phyloP scores from a whole-genome alignment of 2,888 invertebrate genomes.

The Seladonia tumulorum region DNA sequence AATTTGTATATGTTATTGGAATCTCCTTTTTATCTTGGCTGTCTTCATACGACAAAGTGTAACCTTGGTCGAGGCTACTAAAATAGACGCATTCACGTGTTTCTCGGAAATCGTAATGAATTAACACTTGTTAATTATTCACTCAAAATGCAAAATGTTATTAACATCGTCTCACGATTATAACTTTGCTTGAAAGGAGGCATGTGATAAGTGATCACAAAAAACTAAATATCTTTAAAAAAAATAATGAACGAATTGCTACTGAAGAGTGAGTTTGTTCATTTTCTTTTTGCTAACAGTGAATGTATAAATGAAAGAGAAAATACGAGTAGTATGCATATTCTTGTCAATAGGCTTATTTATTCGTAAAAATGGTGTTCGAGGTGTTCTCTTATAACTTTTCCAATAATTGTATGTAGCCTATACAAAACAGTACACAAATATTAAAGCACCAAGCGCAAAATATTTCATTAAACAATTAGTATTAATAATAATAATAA shows the following conservation, averaged over 20 bases:
- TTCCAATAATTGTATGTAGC: not conserved
- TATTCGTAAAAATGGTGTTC: not conserved
- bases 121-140: conserved; percentile 59
- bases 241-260: not conserved
- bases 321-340: too few relatives aligned
- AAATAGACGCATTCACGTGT: conserved; percentile 39
- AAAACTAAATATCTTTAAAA: not conserved
- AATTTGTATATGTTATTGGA: not conserved
- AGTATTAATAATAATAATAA: not conserved
- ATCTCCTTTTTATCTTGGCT: not conserved
- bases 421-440: not conserved
- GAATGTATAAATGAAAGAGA: not conserved
- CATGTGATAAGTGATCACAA: not conserved
- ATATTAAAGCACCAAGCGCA: not conserved
- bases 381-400: not conserved
- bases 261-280: not conserved
- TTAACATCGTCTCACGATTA: conserved; percentile 13
- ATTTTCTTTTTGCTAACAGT: not conserved
- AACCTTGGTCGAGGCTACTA: conserved; percentile 30
- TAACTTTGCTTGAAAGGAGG: not conserved
- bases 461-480: not conserved
- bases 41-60: not conserved
- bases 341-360: not conserved
- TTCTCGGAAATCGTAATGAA: conserved; percentile 45
- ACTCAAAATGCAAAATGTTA: conserved; percentile 29